Evolutionary conservation across 2,888 invertebrate species (phyloP).

Genomic region (Rhamphomyia laevipes): DNA sequence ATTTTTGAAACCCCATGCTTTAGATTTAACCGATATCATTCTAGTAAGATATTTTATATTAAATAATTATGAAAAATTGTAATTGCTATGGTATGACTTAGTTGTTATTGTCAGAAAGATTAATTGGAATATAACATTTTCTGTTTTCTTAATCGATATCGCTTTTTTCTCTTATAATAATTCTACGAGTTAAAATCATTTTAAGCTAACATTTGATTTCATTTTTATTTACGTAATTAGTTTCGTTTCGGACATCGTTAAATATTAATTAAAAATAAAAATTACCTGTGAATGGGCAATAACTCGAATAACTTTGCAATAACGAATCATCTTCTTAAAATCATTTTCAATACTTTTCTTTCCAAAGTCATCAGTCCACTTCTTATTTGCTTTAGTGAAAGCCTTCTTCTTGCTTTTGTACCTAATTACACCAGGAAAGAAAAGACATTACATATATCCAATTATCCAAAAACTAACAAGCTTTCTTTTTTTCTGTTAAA

Average conservation of each 20-base stretch:
- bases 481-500: constrained; percentile 13
- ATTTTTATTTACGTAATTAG: constrained; percentile 14
- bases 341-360: constrained; percentile 95
- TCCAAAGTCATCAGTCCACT: constrained; percentile 96
- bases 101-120: constrained; percentile 33
- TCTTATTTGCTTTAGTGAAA: constrained; percentile 94
- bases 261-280: constrained; percentile 9
- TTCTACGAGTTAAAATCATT: constrained; percentile 29
- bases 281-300: constrained; percentile 94
- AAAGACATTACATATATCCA: constrained; percentile 15
- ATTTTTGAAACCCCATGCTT: not conserved
- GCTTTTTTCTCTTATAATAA: constrained; percentile 31
- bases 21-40: not conserved
- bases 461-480: too few species aligned
- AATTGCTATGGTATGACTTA: constrained; percentile 39
- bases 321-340: constrained; percentile 94
- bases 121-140: constrained; percentile 39
- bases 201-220: constrained; percentile 22
- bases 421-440: constrained; percentile 46
- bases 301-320: constrained; percentile 92
- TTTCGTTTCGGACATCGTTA: constrained; percentile 34
- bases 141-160: constrained; percentile 38
- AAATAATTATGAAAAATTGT: too few species aligned
- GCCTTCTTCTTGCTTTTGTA: constrained; percentile 99
- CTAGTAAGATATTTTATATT: not conserved